A percentile compares a stretch with the other conserved stretches of the same genome.
Conservation (phyloP, 2,113 vertebrate species). For the Mus spicilegus region DNA sequence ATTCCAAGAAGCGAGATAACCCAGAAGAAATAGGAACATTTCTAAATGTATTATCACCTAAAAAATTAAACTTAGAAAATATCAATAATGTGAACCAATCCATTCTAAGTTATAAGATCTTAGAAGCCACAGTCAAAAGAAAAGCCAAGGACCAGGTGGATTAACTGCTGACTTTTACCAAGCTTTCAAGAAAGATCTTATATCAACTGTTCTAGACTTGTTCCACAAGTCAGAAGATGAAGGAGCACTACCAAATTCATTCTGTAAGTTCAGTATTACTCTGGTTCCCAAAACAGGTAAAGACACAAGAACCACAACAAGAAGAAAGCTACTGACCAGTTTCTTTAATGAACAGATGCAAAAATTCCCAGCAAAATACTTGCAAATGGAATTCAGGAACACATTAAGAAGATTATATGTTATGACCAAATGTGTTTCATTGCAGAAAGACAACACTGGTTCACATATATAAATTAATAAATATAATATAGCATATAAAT, state of each 20-base stretch:
- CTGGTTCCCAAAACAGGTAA: neutral
- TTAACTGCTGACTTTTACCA: neutral
- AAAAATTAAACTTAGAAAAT: neutral
- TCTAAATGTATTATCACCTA: neutral
- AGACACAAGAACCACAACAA: neutral
- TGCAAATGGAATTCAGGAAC: neutral
- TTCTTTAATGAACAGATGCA: neutral
- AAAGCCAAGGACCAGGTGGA: neutral
- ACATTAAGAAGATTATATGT: neutral
- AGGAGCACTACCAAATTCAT: neutral
- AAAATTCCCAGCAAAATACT: neutral
- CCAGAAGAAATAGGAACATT: neutral
- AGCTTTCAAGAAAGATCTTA: neutral
- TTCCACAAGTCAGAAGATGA: neutral
- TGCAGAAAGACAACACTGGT: neutral
- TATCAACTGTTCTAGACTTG: neutral
- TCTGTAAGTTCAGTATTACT: neutral
- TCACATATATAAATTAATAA: neutral
- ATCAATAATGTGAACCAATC: neutral
- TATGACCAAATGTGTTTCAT: neutral
- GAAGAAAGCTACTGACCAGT: neutral
- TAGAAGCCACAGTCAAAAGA: neutral
- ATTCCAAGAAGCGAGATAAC: neutral
- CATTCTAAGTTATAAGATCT: neutral
- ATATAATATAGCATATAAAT: neutral